Evolutionary conservation across 2,888 invertebrate species (phyloP).

Genomic region (Ophion ventricosus): DNA sequence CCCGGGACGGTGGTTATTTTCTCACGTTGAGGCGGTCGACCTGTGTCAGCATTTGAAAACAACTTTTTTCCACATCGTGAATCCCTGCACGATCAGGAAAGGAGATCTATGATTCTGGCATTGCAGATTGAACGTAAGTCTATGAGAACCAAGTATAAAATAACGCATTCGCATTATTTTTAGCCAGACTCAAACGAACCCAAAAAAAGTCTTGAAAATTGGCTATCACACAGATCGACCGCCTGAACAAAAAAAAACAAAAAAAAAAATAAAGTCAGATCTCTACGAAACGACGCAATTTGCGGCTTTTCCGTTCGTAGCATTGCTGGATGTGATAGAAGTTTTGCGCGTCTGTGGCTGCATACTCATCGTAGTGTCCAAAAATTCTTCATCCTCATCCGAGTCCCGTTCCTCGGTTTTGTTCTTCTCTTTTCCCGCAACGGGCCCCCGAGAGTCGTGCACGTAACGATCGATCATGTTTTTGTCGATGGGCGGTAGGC

Average conservation of each 20-base stretch:
- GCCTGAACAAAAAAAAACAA: slow-evolving; percentile 3
- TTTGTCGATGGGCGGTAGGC: slow-evolving; percentile 62
- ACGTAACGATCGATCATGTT: slow-evolving; percentile 78
- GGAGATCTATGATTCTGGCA: too few species aligned
- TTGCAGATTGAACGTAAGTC: too few species aligned
- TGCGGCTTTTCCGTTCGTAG: slow-evolving; percentile 47
- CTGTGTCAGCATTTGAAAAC: too few species aligned
- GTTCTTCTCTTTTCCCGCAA: slow-evolving; percentile 37
- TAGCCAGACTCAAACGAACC: too few species aligned
- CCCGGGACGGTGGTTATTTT: neutral
- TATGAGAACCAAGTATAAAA: too few species aligned
- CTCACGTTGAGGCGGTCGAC: too few species aligned
- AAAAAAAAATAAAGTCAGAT: slow-evolving; percentile 11
- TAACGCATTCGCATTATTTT: too few species aligned
- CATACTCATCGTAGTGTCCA: slow-evolving; percentile 80
- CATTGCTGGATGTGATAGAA: slow-evolving; percentile 76
- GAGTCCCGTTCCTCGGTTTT: slow-evolving; percentile 64
- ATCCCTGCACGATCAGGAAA: too few species aligned
- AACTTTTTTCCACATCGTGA: too few species aligned
- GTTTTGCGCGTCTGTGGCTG: slow-evolving; percentile 71
- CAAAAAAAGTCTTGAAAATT: too few species aligned
- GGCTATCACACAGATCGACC: too few species aligned
- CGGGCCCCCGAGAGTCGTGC: slow-evolving; percentile 64
- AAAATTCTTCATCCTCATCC: slow-evolving; percentile 80
- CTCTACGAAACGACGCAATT: slow-evolving; percentile 65